phyloP scores from a whole-genome alignment of 2,113 vertebrate species.

The Rissa tridactyla region DNA sequence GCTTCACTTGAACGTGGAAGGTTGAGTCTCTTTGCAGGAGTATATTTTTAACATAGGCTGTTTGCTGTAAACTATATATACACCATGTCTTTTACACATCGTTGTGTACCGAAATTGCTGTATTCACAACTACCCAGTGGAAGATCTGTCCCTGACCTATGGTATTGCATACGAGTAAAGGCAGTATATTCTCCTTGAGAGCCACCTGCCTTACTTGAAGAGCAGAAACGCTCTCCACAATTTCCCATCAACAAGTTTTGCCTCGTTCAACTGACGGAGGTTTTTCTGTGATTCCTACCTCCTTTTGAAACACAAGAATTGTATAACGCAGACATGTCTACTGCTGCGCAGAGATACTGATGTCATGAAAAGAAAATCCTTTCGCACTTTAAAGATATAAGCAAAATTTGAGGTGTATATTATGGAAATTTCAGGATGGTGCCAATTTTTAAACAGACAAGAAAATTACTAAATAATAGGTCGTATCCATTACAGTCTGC shows the following conservation, averaged over 20 bases:
- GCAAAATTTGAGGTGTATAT: not conserved
- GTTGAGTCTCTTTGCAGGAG: not conserved
- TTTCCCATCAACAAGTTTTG: not conserved
- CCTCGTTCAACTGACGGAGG: fast-evolving
- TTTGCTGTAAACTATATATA: not conserved
- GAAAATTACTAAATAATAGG: not conserved
- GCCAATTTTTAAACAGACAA: constrained; percentile 7
- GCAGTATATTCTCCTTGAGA: not conserved
- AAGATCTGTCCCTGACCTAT: not conserved
- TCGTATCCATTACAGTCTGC: not conserved
- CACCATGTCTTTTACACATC: fast-evolving
- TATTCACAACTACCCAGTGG: not conserved
- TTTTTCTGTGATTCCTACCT: not conserved
- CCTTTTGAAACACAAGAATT: not conserved
- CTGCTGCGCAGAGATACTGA: not conserved
- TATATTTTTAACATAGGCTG: fast-evolving
- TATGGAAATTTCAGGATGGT: not conserved
- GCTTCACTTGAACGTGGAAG: not conserved
- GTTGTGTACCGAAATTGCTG: not conserved
- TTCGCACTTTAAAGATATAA: not conserved
- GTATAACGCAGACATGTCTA: not conserved
- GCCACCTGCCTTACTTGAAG: not conserved
- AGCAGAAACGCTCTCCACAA: not conserved
- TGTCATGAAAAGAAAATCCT: not conserved
- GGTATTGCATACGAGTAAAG: fast-evolving